Percentiles rank a stretch among this genome's conserved stretches.
Evolutionary conservation across 2,797 vertebrate genomes (phyloP).

Genomic region (Pangasius djambal): DNA sequence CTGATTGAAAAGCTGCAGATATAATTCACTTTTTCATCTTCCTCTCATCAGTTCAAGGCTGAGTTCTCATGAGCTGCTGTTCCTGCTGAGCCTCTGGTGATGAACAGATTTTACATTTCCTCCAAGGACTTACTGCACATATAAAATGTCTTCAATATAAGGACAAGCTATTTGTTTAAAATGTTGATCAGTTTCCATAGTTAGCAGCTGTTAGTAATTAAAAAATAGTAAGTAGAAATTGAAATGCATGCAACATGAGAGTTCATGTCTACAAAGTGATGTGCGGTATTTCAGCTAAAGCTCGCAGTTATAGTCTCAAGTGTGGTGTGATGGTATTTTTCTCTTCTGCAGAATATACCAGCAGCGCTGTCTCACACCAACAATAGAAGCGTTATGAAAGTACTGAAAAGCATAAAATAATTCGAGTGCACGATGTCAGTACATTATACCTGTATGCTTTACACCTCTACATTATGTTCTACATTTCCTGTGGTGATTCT

Average conservation of each 20-base stretch:
- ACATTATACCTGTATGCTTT: slow-evolving; percentile 9
- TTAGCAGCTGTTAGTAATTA: neutral
- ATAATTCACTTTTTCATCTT: slow-evolving; percentile 7
- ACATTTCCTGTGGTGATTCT: neutral
- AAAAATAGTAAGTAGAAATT: neutral
- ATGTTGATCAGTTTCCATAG: neutral
- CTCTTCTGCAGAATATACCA: neutral
- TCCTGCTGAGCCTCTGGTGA: slow-evolving; percentile 25
- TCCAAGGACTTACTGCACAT: neutral
- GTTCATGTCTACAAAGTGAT: neutral
- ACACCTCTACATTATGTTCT: neutral
- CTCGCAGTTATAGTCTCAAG: neutral
- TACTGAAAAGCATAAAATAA: slow-evolving; percentile 3
- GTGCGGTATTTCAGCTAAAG: neutral
- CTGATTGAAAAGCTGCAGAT: slow-evolving; percentile 2
- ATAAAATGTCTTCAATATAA: neutral
- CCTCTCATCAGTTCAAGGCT: neutral
- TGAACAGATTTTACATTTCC: slow-evolving; percentile 18
- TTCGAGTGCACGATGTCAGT: neutral
- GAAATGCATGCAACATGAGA: neutral
- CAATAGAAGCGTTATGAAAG: neutral
- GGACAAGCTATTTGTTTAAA: neutral
- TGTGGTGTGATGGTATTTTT: neutral
- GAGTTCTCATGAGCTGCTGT: neutral
- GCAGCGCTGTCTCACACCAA: neutral